Percentiles rank a stretch among this genome's conserved stretches.
Conservation (phyloP, 2,797 vertebrate genomes). For the Phylloscopus collybita region DNA sequence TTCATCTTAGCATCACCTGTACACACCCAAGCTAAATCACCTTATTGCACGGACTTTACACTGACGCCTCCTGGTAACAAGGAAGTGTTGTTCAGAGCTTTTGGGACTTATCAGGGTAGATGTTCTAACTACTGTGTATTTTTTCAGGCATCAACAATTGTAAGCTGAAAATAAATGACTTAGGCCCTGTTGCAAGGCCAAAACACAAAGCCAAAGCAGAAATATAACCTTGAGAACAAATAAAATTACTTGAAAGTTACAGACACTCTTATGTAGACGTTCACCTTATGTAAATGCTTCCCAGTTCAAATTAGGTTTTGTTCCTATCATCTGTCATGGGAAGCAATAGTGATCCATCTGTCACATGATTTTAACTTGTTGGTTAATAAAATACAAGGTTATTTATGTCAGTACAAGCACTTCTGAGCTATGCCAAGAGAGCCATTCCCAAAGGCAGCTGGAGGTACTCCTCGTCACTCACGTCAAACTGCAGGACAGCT, state of each 20-base stretch:
- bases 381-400: neutral
- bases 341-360: neutral
- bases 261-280: neutral
- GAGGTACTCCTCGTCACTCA: neutral
- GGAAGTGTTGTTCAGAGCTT: neutral
- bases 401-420: neutral
- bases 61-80: slow-evolving; percentile 14
- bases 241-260: neutral
- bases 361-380: neutral
- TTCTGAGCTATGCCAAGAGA: neutral
- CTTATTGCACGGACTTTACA: slow-evolving; percentile 1
- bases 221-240: neutral
- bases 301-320: neutral
- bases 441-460: neutral
- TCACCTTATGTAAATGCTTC: neutral
- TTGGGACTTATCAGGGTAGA: neutral
- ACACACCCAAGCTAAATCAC: slow-evolving; percentile 60
- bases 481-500: fast-evolving
- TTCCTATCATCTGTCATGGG: neutral
- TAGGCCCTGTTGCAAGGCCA: neutral
- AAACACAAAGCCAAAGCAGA: neutral
- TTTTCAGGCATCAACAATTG: neutral
- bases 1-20: slow-evolving; percentile 48
- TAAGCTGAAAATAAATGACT: neutral
- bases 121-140: neutral